Evolutionary conservation across 1,140 invertebrate genomes (phyloP).

Genomic region (Drosophila ananassae): DNA sequence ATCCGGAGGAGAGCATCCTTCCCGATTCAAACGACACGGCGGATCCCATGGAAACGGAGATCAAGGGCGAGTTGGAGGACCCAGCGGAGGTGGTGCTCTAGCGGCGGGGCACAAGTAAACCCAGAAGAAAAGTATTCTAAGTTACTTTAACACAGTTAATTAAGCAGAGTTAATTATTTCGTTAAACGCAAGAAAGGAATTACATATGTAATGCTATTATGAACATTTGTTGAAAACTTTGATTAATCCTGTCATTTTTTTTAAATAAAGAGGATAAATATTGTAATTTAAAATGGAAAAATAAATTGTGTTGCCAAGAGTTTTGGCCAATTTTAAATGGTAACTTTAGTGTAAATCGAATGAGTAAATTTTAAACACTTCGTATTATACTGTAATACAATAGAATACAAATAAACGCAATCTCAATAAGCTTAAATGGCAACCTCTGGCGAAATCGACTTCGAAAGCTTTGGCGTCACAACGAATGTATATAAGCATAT

Average conservation of each 20-base stretch:
- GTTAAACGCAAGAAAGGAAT: constrained; percentile 39
- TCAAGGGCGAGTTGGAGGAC: constrained; percentile 66
- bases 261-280: constrained; percentile 19
- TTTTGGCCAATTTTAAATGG: background rate
- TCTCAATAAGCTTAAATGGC: background rate
- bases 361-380: background rate
- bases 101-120: background rate
- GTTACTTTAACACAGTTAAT: constrained; percentile 58
- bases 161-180: constrained; percentile 29
- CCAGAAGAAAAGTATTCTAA: constrained; percentile 59
- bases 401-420: background rate
- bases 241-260: constrained; percentile 13
- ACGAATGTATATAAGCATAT: background rate
- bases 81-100: constrained; percentile 36
- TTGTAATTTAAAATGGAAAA: background rate
- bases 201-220: constrained; percentile 18
- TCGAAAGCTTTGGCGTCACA: constrained; percentile 7
- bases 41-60: constrained; percentile 32
- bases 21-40: constrained; percentile 36
- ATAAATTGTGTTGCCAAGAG: background rate
- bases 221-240: constrained; percentile 34
- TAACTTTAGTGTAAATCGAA: background rate
- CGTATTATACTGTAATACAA: background rate
- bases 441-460: background rate
- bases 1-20: constrained; percentile 61